These are phyloP conservation scores for Agrochola macilenta DNA, from an alignment of 2,888 invertebrate genomes.

Conservation along the genomic window DNA sequence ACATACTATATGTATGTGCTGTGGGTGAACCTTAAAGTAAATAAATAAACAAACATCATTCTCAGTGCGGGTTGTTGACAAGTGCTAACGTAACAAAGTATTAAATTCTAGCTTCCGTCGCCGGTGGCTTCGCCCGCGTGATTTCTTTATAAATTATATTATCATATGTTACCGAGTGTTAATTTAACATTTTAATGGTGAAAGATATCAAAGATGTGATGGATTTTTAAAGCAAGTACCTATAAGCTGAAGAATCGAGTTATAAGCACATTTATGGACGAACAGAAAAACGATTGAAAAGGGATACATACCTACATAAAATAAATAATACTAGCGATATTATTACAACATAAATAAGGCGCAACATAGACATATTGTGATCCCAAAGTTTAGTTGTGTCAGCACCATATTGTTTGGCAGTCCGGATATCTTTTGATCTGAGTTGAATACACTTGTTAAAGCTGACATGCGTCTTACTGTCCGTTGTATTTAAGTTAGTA, in stretches of 20 bases:
- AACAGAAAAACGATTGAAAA: background rate
- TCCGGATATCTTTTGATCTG: slow-evolving; percentile 62
- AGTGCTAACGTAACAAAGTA: background rate
- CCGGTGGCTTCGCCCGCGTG: too few relatives aligned
- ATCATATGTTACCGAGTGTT: too few relatives aligned
- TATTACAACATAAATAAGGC: slow-evolving; percentile 6
- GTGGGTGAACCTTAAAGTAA: too few relatives aligned
- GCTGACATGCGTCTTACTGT: slow-evolving; percentile 22
- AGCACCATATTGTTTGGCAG: slow-evolving; percentile 47
- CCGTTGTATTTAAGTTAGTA: background rate
- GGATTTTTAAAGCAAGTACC: background rate
- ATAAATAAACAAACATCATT: background rate
- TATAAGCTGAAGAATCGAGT: too few relatives aligned
- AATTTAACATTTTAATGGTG: too few relatives aligned
- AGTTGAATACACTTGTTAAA: slow-evolving; percentile 35
- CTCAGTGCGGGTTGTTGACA: background rate
- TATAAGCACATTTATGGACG: background rate
- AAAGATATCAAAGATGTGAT: too few relatives aligned
- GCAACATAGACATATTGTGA: slow-evolving; percentile 32
- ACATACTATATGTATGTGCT: too few relatives aligned
- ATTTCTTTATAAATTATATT: too few relatives aligned
- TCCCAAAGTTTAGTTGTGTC: slow-evolving; percentile 48
- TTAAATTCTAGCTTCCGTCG: too few relatives aligned
- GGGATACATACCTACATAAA: background rate
- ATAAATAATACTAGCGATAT: slow-evolving; percentile 21